Base-by-base conservation (phyloP, 1,140 invertebrate genomes). In the Anastatus disparis region DNA sequence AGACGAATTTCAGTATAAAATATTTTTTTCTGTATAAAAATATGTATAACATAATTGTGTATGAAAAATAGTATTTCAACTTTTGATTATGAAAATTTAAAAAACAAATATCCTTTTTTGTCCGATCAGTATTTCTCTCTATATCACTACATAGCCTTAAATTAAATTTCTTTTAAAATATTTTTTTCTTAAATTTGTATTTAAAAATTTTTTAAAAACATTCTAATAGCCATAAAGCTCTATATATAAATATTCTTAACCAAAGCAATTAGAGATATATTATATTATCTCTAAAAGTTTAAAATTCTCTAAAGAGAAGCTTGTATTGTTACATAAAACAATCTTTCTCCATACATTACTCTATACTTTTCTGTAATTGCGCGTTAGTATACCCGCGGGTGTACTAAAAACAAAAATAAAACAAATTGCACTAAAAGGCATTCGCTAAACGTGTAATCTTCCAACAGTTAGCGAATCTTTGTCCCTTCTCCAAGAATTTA, bases 21-120 rank as follows among this genome's bases (percentile, higher is more conserved):
- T 40, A 66, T 56, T 1, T n/a, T 40, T 42, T 27, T 56, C 12
- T 35, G 31, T 44, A 66, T 44, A 66, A 66, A 55, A 66, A 66
- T 56, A 66, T 12, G 20, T 55, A 42, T 15, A 40, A 65, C 22
- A 66, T 40, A 53, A 44, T 24, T 40, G 15, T 8, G 27, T 38
- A 10, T 53, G 26, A 26, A 64, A 53, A 15, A 64, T 53, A 38
- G 13, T 52, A 40, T 52, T 22, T 63, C 20, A 15, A 62, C 15
- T 46, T 31, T 48, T 4, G 29, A 4, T 29, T 29, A 27, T 13
- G 26, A 50, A 63, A 35, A 3, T 15, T 63, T 48, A 4, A 22
- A 38, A 6, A 17, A 48, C 17, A 29, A 38, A 63, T 24, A 50
- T 26, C n/a, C 31, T 17, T 17, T 12, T 42, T 46, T 27, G 9